Conservation (phyloP, 1,140 invertebrate genomes). For the Calosoma granatense region DNA sequence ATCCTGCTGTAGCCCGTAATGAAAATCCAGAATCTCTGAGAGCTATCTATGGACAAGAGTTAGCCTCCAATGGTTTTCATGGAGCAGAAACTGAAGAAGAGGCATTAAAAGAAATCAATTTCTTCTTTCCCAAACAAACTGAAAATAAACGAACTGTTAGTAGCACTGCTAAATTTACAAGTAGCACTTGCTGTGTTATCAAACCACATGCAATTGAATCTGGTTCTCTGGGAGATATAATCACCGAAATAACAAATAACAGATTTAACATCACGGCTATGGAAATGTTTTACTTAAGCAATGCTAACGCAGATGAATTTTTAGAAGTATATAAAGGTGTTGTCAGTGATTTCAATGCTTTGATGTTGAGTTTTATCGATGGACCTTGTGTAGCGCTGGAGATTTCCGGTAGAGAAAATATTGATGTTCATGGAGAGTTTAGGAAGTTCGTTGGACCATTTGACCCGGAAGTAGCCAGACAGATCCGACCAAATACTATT, state of each 20-base stretch:
- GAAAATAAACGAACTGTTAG: slow-evolving; percentile 36
- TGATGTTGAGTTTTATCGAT: slow-evolving; percentile 35
- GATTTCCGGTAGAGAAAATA: slow-evolving; percentile 49
- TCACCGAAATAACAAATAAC: slow-evolving; percentile 61
- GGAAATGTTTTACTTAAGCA: slow-evolving; percentile 67
- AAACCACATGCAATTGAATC: slow-evolving; percentile 84
- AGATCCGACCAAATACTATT: slow-evolving; percentile 71
- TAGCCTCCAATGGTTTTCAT: slow-evolving; percentile 60
- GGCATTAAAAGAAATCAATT: slow-evolving; percentile 38
- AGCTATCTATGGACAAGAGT: slow-evolving; percentile 62
- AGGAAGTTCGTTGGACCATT: slow-evolving; percentile 75
- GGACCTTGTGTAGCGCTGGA: slow-evolving; percentile 82
- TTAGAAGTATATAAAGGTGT: slow-evolving; percentile 91
- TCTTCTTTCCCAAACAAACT: slow-evolving; percentile 29
- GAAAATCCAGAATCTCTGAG: slow-evolving; percentile 50
- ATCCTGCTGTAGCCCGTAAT: slow-evolving; percentile 50
- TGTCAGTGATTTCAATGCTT: slow-evolving; percentile 63
- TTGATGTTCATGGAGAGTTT: slow-evolving; percentile 61
- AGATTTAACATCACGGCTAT: slow-evolving; percentile 70
- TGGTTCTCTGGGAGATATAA: slow-evolving; percentile 57
- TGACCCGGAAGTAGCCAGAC: slow-evolving; percentile 78
- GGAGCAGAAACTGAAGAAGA: slow-evolving; percentile 46
- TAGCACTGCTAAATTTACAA: slow-evolving; percentile 47
- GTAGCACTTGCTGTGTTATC: slow-evolving; percentile 76
- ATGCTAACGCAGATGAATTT: slow-evolving; percentile 79